Base-by-base conservation (phyloP, 2,113 vertebrate species). In the Furnarius figulus region DNA sequence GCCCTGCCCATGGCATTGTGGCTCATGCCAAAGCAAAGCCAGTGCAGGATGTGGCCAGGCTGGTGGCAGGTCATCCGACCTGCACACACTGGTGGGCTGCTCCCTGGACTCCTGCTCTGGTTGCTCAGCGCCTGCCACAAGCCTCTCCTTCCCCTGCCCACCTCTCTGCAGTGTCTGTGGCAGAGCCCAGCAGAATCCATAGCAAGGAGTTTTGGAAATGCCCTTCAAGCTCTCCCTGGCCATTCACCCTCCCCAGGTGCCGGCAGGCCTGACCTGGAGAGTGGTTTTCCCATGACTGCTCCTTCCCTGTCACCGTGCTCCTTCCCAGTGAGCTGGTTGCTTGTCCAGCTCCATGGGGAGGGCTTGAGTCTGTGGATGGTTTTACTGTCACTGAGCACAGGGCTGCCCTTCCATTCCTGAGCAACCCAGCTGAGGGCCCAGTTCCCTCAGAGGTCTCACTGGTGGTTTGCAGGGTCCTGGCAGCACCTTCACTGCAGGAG, bases 401-500 rank as follows among this genome's bases (percentile, higher is more conserved):
- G 59, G 66, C 42, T 24, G 8, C 31, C 39, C 8, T 79, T 74
- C 30, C 61, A 25, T 18, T 73, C 37, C 40, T 2, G 16, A 78
- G 85, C 52, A 30, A 30, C 39, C 5, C 2, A 1, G 24, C n/a
- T 1, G 0, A 53, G 58, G 46, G 33, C 20, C 39, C 1, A 1
- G 44, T n/a, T 66, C n/a, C 46, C 21, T 67, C 40, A 3, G 74
- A 44, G 23, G 8, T 23, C 55, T 39, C 1, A 0, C 5, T 33
- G 70, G 27, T 73, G 78, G 30, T 74, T 33, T 49, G 56, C 33
- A 44, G 84, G 40, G 50, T 85, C 17, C 59, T 12, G 56, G 50
- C 82, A 72, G 82, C 58, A 5, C 63, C 13, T 5, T 61, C 79
- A 4, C 39, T 11, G 63, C 91, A 40, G 49, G 40, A 3, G 8